Conservation (phyloP, 2,113 vertebrate species). For the Lepus europaeus region DNA sequence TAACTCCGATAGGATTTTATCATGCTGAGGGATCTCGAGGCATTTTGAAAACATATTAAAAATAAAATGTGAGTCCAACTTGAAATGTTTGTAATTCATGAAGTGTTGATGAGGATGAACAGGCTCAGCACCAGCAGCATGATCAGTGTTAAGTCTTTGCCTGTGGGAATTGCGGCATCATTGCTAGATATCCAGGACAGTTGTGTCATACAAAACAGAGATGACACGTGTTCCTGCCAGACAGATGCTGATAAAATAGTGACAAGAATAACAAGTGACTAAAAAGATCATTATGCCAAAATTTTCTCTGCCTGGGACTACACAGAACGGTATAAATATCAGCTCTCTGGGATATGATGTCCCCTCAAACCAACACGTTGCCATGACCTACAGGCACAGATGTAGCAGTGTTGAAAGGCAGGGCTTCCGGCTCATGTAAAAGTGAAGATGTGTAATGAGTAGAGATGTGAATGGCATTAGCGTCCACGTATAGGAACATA, state of each 20-base stretch:
- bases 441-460: background rate
- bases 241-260: slow-evolving; percentile 77
- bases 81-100: slow-evolving; percentile 75
- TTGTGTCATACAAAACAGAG: slow-evolving; percentile 75
- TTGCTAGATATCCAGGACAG: slow-evolving; percentile 16
- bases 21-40: slow-evolving; percentile 59
- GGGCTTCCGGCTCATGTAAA: background rate
- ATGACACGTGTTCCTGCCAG: slow-evolving; percentile 71
- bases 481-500: background rate
- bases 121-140: background rate
- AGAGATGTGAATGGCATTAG: background rate
- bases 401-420: background rate
- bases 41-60: slow-evolving; percentile 77
- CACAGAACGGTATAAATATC: slow-evolving; percentile 56
- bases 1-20: slow-evolving; percentile 61
- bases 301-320: background rate
- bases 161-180: slow-evolving; percentile 51
- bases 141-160: slow-evolving; percentile 66
- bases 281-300: slow-evolving; percentile 63
- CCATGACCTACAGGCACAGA: background rate
- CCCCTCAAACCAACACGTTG: background rate
- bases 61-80: slow-evolving; percentile 69
- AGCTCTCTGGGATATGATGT: background rate
- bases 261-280: slow-evolving; percentile 78
- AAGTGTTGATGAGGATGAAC: slow-evolving; percentile 74